Evolutionary conservation across 1,140 invertebrate species (phyloP).

Genomic region (Chymomyza costata): DNA sequence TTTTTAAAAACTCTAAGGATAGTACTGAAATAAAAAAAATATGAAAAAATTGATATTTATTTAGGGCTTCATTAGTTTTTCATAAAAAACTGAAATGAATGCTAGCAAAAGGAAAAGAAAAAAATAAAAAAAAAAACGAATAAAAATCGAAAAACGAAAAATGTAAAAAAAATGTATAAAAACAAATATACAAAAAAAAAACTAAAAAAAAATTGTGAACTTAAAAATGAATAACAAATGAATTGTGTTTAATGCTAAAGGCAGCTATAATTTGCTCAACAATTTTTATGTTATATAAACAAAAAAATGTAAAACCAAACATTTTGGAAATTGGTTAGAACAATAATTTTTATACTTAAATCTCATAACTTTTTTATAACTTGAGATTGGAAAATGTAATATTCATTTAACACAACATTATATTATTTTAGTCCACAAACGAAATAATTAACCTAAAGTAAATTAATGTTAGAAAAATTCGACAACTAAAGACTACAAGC

Average conservation of each 20-base stretch:
- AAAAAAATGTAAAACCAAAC: conserved; percentile 46
- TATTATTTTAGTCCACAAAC: no score
- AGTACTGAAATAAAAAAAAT: not conserved
- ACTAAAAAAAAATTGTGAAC: conserved; percentile 30
- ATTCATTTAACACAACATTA: no score
- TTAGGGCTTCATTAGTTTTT: conserved; percentile 66
- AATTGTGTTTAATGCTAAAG: conserved; percentile 32
- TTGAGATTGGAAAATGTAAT: no score
- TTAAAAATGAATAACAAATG: conserved; percentile 39
- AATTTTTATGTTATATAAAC: conserved; percentile 26
- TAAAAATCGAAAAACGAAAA: conserved; percentile 22
- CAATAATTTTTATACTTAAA: not conserved
- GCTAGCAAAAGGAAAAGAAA: conserved; percentile 34
- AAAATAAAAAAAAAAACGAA: conserved; percentile 25
- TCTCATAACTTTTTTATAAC: no score
- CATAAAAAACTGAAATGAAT: conserved; percentile 56
- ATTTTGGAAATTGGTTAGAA: not conserved
- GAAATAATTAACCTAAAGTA: no score
- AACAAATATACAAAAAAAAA: conserved; percentile 41
- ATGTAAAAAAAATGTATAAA: conserved; percentile 27
- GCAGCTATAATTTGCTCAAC: conserved; percentile 1
- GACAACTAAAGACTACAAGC: conserved; percentile 55
- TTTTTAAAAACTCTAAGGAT: conserved; percentile 34
- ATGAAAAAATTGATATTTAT: conserved; percentile 27
- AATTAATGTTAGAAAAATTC: no score